phyloP scores from a whole-genome alignment of 2,797 vertebrate genomes.

The Cheirogaleus major region DNA sequence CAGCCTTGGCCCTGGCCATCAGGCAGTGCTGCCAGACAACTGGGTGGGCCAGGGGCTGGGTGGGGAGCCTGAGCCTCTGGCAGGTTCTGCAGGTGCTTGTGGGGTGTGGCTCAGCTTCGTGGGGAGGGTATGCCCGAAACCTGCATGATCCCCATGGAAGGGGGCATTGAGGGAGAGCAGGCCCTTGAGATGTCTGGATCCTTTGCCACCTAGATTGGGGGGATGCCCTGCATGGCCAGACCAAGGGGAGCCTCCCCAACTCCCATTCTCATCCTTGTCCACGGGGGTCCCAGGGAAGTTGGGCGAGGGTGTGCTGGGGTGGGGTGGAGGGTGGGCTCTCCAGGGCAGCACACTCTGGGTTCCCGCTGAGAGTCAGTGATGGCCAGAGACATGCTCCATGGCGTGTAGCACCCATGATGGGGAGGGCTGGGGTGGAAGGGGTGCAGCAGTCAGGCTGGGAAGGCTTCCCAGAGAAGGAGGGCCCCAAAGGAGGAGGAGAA shows the following conservation, averaged over 20 bases:
- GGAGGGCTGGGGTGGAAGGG: no score
- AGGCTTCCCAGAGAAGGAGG: neutral
- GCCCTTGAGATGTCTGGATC: no score
- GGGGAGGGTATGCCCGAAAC: neutral
- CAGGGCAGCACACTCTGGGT: neutral
- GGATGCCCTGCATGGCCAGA: neutral
- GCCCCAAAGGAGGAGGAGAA: neutral
- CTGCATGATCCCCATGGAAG: neutral
- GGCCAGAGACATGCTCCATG: neutral
- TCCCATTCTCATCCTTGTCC: neutral
- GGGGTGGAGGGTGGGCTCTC: neutral
- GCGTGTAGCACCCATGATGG: neutral
- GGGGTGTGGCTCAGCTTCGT: fast-evolving
- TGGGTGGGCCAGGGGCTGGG: neutral
- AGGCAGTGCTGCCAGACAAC: neutral
- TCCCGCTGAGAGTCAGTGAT: neutral
- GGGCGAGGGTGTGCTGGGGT: neutral
- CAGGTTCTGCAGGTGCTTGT: fast-evolving
- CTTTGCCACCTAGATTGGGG: neutral
- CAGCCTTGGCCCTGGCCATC: neutral
- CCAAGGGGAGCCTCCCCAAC: neutral
- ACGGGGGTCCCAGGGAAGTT: fast-evolving
- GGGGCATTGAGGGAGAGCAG: neutral
- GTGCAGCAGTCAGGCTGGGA: neutral
- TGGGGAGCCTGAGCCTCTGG: neutral